phyloP scores from a whole-genome alignment of 2,797 vertebrate species.

The Myotis vivesi region DNA sequence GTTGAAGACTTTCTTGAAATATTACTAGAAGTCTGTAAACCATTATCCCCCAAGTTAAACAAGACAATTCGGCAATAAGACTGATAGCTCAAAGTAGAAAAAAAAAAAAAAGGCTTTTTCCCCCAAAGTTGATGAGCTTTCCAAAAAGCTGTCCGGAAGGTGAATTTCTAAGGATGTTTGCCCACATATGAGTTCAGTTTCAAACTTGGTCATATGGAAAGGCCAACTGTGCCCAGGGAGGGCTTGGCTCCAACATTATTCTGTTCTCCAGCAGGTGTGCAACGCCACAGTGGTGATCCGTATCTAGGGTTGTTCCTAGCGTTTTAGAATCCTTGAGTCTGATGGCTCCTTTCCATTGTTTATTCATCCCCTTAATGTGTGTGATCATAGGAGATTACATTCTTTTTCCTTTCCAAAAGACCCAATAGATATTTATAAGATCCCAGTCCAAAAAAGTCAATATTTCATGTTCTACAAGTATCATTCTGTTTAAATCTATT shows the following conservation, averaged over 20 bases:
- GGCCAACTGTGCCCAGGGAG: not conserved
- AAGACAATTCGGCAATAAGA: not conserved
- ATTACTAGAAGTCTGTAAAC: not conserved
- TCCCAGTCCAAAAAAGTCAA: not conserved
- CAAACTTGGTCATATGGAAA: not conserved
- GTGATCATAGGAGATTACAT: not conserved
- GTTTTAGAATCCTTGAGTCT: not conserved
- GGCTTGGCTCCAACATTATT: not conserved
- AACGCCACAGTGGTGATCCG: fast-evolving
- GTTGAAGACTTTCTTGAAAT: not conserved
- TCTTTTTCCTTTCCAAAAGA: constrained; percentile 37
- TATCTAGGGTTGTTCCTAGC: not conserved
- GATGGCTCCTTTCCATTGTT: not conserved
- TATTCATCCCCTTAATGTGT: not conserved
- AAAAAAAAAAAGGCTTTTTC: not conserved
- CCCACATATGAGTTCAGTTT: not conserved
- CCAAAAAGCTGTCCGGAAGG: not conserved
- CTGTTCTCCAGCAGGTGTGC: not conserved
- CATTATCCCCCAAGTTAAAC: not conserved
- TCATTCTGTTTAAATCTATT: constrained; percentile 31
- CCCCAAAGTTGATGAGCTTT: not conserved
- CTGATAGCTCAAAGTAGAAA: not conserved
- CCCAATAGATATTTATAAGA: constrained; percentile 2
- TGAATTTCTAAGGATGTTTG: not conserved
- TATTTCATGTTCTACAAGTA: not conserved